Evolutionary conservation across 2,113 vertebrate species (phyloP).

Genomic region (Bos taurus): ARS-UCD2.0 NC_037345.1:33348001-33348500

Average conservation of each 20-base stretch:
- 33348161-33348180: neutral
- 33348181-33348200: slow-evolving; percentile 63
- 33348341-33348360: neutral
- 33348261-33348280: slow-evolving; percentile 70
- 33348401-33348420: neutral
- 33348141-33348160: neutral
- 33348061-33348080: neutral
- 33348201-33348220: slow-evolving; percentile 48
- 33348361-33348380: neutral
- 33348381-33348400: neutral
- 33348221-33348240: slow-evolving; percentile 64
- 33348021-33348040: neutral
- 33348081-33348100: neutral
- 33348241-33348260: slow-evolving; percentile 73
- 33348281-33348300: slow-evolving; percentile 69
- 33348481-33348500: neutral
- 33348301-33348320: slow-evolving; percentile 53
- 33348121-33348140: neutral
- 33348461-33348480: neutral
- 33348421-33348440: neutral
- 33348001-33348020: neutral
- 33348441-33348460: neutral
- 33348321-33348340: neutral
- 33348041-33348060: neutral
- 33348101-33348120: neutral